Percentiles rank a stretch among this genome's conserved stretches.
Conservation (phyloP, 1,140 invertebrate species). For the Pogonomyrmex barbatus region DNA sequence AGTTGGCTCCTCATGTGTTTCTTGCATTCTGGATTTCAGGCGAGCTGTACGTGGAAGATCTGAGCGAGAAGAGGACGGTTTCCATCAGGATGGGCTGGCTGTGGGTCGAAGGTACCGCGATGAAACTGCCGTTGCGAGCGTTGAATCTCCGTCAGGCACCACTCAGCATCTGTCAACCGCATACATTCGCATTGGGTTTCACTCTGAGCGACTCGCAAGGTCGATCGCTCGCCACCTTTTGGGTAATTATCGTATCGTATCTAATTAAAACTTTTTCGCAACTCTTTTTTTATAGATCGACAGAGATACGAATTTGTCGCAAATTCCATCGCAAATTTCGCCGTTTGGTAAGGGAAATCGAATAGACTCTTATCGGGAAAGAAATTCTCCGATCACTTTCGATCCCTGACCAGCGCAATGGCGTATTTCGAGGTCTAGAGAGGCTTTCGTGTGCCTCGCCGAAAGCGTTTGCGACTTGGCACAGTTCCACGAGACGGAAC, state of each 20-base stretch:
- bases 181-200: constrained; percentile 83
- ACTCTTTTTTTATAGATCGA: neutral
- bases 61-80: constrained; percentile 81
- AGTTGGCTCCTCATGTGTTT: neutral
- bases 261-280: neutral
- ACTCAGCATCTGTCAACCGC: constrained; percentile 82
- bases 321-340: neutral
- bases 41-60: constrained; percentile 85
- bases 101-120: constrained; percentile 84
- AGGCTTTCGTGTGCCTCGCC: neutral
- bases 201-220: constrained; percentile 83
- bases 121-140: constrained; percentile 84
- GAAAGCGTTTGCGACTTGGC: constrained; percentile 55
- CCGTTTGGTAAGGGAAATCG: neutral
- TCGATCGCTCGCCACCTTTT: constrained; percentile 83
- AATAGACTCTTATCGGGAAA: neutral
- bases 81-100: constrained; percentile 85
- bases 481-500: constrained; percentile 43
- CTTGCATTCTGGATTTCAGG: constrained; percentile 80
- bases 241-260: constrained; percentile 78
- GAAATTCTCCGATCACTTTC: neutral
- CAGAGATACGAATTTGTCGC: neutral
- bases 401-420: constrained; percentile 47
- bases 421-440: neutral
- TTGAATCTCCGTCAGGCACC: constrained; percentile 86